These are phyloP conservation scores for Druceiella hillmani DNA, from an alignment of 2,888 invertebrate genomes.

Conservation along the genomic window DNA sequence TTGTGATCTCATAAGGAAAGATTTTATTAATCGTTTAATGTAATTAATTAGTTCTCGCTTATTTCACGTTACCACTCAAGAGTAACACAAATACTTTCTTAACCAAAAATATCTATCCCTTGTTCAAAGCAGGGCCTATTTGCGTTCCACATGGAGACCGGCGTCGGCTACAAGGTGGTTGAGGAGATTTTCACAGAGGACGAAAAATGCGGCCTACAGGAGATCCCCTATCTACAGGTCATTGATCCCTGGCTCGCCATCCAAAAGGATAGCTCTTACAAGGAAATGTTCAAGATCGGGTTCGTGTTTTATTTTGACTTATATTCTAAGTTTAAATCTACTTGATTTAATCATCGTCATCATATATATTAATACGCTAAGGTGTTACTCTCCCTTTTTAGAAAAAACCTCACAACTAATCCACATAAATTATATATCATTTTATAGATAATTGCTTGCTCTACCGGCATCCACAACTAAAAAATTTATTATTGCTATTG, in stretches of 20 bases:
- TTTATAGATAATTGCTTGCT: too few species aligned
- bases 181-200: slow-evolving; percentile 61
- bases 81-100: too few species aligned
- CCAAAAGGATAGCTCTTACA: slow-evolving; percentile 56
- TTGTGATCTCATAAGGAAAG: neutral
- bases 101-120: too few species aligned
- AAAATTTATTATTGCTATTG: too few species aligned
- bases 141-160: slow-evolving; percentile 63
- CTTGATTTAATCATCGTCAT: too few species aligned
- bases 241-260: slow-evolving; percentile 60
- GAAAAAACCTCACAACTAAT: too few species aligned
- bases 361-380: too few species aligned
- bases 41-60: neutral
- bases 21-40: neutral
- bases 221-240: slow-evolving; percentile 59
- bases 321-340: too few species aligned
- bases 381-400: too few species aligned
- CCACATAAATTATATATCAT: too few species aligned
- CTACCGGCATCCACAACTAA: too few species aligned
- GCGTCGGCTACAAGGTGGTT: slow-evolving; percentile 60
- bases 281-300: slow-evolving; percentile 60
- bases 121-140: slow-evolving; percentile 55
- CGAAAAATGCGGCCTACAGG: slow-evolving; percentile 65
- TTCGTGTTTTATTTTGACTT: too few species aligned
- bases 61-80: neutral